Conservation (phyloP, 1,140 invertebrate genomes). For the Olivierus martensii region DNA sequence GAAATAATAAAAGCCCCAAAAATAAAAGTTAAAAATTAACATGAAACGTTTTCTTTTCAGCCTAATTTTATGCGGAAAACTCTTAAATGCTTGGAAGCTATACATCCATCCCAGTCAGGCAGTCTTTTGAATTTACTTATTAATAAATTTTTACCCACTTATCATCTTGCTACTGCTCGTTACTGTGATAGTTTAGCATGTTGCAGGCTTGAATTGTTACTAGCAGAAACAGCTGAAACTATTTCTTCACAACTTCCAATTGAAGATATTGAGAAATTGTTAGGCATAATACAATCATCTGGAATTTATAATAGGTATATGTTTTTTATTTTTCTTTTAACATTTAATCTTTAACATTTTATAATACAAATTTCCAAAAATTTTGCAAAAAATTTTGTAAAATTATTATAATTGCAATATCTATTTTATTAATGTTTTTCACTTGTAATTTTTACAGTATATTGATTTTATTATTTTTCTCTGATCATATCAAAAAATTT, state of each 20-base stretch:
- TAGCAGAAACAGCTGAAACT: constrained; percentile 37
- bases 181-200: constrained; percentile 45
- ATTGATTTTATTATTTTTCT: too few species aligned
- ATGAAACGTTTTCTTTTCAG: constrained; percentile 16
- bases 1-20: too few species aligned
- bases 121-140: constrained; percentile 42
- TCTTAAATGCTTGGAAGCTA: constrained; percentile 46
- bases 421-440: too few species aligned
- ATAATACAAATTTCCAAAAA: too few species aligned
- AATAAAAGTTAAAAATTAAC: too few species aligned
- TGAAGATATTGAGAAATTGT: constrained; percentile 41
- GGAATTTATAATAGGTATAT: constrained; percentile 40
- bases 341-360: too few species aligned
- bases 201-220: constrained; percentile 44
- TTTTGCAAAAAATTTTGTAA: too few species aligned
- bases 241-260: constrained; percentile 37
- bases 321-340: constrained; percentile 5
- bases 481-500: too few species aligned
- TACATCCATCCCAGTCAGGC: constrained; percentile 49
- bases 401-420: too few species aligned
- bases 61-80: constrained; percentile 41
- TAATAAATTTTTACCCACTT: constrained; percentile 41
- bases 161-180: constrained; percentile 43
- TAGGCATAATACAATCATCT: constrained; percentile 36
- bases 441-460: too few species aligned